Base-by-base conservation (phyloP, 2,797 vertebrate species). In the Ctenochaetus hawaiiensis region DNA sequence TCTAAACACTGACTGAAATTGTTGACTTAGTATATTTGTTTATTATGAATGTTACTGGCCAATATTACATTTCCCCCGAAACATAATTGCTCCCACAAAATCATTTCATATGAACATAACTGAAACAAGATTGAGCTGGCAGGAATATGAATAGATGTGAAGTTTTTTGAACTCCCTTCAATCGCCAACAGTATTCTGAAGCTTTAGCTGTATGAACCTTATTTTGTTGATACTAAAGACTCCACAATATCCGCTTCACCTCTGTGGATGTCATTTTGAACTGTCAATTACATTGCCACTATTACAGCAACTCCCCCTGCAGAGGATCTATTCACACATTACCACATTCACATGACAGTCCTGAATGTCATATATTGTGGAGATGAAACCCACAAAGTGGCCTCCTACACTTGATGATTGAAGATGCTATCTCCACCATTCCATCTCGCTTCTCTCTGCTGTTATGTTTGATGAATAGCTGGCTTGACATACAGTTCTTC, bases 401-500 rank as follows among this genome's bases (percentile, higher is more conserved):
- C 72, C 81, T 75, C 68, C 86, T 75, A 77, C 83, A 82, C 67
- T 53, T 8, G 2, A 58, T 90, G 86, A 92, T 89, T 87, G 87
- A 93, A 91, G 84, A 89, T 84, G 72, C 75, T 83, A 88, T 91
- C 90, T 60, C 58, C 47, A 44, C 72, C 79, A 37, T 77, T 92
- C 88, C 83, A 66, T 85, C 85, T 85, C 68, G 59, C 74, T 59
- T 78, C 83, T 89, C 20, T 60, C 78, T 85, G 78, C 87, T 81
- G 77, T 85, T 84, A 78, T 80, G 69, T 85, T 84, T 92, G 90
- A 93, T 85, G 82, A 91, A 92, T 88, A 90, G 89, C 86, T 72
- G 81, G 73, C 82, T 86, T 90, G 86, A 90, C 87, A 85, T 83
- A 73, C 79, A 85, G 72, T 85, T 86, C 74, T 75, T 85, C 80